Percentiles rank a stretch among this genome's conserved stretches.
Evolutionary conservation across 2,113 vertebrate genomes (phyloP).

Genomic region (Strigops habroptila): DNA sequence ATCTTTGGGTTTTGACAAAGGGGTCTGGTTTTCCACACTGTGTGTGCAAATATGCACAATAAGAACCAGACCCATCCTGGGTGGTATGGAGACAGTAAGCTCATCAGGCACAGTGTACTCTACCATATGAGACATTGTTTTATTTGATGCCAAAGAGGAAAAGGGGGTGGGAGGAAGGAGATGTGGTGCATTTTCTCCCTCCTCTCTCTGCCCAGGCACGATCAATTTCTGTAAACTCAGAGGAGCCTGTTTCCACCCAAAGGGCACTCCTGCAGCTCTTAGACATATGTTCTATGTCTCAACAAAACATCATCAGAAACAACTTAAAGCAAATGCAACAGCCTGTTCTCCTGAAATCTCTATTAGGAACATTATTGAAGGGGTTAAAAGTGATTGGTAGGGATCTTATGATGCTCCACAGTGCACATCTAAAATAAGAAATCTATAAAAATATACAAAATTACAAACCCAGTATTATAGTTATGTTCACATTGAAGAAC

Average conservation of each 20-base stretch:
- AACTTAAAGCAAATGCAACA: not conserved
- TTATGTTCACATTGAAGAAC: not conserved
- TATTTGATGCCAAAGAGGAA: slow-evolving; percentile 60
- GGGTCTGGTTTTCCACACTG: not conserved
- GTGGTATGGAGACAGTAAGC: slow-evolving; percentile 63
- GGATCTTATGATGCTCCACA: not conserved
- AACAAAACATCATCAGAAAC: not conserved
- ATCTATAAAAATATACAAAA: not conserved
- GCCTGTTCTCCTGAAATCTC: not conserved
- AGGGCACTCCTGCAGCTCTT: not conserved
- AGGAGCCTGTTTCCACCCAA: slow-evolving; percentile 26
- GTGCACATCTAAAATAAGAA: not conserved
- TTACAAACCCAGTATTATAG: not conserved
- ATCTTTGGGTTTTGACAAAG: not conserved
- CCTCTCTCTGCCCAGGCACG: slow-evolving; percentile 16
- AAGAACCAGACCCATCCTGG: slow-evolving; percentile 67
- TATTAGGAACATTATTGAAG: not conserved
- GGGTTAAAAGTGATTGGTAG: not conserved
- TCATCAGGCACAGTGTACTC: slow-evolving; percentile 4
- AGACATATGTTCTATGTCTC: not conserved
- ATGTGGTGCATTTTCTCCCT: not conserved
- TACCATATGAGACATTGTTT: slow-evolving; percentile 21
- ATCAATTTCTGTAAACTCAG: not conserved
- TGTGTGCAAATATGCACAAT: slow-evolving; percentile 14
- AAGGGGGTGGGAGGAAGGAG: slow-evolving; percentile 7